A percentile compares a stretch with the other conserved stretches of the same genome.
phyloP scores from a whole-genome alignment of 2,797 vertebrate genomes.

The Urosaurus nigricauda region DNA sequence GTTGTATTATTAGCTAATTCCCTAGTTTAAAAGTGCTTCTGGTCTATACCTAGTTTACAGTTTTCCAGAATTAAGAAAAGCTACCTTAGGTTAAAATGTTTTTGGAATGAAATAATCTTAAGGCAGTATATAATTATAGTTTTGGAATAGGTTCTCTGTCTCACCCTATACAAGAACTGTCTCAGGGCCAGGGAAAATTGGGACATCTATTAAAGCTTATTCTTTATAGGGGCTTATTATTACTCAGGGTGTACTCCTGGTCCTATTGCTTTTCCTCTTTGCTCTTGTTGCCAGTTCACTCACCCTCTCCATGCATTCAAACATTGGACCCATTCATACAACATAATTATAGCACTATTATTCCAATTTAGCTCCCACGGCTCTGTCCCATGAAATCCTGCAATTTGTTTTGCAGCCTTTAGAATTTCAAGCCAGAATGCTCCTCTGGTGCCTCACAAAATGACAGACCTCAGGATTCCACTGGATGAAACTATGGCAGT shows the following conservation, averaged over 20 bases:
- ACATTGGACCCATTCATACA: too few relatives aligned
- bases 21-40: slow-evolving; percentile 53
- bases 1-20: slow-evolving; percentile 78
- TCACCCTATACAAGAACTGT: not conserved
- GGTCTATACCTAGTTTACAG: slow-evolving; percentile 36
- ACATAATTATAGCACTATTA: too few relatives aligned
- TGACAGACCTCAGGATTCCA: too few relatives aligned
- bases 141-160: slow-evolving; percentile 5
- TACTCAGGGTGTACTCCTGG: not conserved
- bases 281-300: not conserved
- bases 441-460: too few relatives aligned
- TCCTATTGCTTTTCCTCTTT: not conserved
- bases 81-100: not conserved
- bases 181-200: not conserved
- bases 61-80: slow-evolving; percentile 35
- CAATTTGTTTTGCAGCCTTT: too few relatives aligned
- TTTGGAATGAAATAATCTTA: slow-evolving; percentile 33
- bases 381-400: too few relatives aligned
- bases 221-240: not conserved
- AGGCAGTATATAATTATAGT: slow-evolving; percentile 37
- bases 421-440: too few relatives aligned
- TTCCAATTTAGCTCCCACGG: too few relatives aligned
- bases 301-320: not conserved
- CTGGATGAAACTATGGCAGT: too few relatives aligned
- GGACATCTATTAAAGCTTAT: not conserved